Conservation (phyloP, 2,113 vertebrate species). For the Carollia perspicillata region DNA sequence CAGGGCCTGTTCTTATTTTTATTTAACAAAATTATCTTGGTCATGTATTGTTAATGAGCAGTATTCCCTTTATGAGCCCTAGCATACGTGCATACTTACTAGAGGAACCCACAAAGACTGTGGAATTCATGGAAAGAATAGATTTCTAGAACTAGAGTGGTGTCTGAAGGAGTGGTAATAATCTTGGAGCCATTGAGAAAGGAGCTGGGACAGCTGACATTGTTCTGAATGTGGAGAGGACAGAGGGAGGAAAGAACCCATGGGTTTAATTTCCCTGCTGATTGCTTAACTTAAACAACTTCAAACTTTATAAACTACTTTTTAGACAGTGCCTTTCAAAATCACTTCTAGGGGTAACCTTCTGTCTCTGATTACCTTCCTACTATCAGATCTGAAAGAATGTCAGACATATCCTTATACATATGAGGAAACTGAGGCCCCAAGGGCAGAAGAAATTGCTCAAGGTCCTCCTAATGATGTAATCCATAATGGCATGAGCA, state of each 20-base stretch:
- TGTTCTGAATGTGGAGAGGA: neutral
- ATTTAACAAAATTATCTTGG: neutral
- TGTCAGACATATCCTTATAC: neutral
- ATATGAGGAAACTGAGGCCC: slow-evolving; percentile 4
- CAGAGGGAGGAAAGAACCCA: neutral
- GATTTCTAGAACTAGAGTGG: neutral
- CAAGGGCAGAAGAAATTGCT: neutral
- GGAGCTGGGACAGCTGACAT: neutral
- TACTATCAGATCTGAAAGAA: neutral
- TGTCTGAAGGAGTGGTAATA: neutral
- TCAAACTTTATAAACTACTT: neutral
- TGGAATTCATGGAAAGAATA: neutral
- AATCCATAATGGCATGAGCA: neutral
- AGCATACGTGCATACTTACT: neutral
- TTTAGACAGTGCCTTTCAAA: neutral
- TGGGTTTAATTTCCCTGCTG: neutral
- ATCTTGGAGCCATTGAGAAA: neutral
- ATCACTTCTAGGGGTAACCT: neutral
- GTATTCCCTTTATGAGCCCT: neutral
- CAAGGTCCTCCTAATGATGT: neutral
- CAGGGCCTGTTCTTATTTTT: neutral
- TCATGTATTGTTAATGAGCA: neutral
- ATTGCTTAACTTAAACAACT: slow-evolving; percentile 5
- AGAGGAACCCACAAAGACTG: neutral
- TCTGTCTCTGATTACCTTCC: neutral